These are phyloP conservation scores for Platysteira castanea DNA, from an alignment of 2,113 vertebrate species.

Conservation along the genomic window DNA sequence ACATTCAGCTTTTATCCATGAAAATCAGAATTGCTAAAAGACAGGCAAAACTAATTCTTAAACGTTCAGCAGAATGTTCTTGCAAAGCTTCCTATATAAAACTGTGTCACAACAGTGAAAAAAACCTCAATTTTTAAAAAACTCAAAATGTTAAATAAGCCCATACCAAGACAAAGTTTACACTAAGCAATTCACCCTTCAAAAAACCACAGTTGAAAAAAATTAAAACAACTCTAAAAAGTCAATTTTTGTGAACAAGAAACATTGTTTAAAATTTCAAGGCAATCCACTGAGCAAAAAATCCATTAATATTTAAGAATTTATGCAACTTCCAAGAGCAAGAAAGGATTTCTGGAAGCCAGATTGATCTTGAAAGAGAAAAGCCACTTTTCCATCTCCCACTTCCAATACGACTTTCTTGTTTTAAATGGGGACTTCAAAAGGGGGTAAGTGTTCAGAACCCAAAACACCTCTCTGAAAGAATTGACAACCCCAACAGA, in stretches of 20 bases:
- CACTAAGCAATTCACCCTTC: not conserved
- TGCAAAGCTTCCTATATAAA: not conserved
- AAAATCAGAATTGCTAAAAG: not conserved
- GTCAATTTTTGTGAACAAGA: not conserved
- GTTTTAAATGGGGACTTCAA: not conserved
- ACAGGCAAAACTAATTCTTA: not conserved
- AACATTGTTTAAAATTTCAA: not conserved
- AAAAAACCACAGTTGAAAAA: not conserved
- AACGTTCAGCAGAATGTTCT: accelerated
- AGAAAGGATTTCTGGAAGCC: not conserved
- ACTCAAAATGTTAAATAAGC: not conserved
- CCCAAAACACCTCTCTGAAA: not conserved
- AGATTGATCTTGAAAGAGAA: not conserved
- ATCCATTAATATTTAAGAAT: not conserved
- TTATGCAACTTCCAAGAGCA: not conserved
- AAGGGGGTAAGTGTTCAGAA: not conserved
- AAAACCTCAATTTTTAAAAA: accelerated
- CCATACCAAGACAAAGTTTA: not conserved
- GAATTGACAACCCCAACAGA: not conserved
- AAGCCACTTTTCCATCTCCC: not conserved
- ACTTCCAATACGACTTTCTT: not conserved
- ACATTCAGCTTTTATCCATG: not conserved
- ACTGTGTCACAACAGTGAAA: not conserved
- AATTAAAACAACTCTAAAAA: not conserved
- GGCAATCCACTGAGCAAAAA: not conserved